Conservation (phyloP, 2,888 invertebrate species). For the Anthophora plumipes region DNA sequence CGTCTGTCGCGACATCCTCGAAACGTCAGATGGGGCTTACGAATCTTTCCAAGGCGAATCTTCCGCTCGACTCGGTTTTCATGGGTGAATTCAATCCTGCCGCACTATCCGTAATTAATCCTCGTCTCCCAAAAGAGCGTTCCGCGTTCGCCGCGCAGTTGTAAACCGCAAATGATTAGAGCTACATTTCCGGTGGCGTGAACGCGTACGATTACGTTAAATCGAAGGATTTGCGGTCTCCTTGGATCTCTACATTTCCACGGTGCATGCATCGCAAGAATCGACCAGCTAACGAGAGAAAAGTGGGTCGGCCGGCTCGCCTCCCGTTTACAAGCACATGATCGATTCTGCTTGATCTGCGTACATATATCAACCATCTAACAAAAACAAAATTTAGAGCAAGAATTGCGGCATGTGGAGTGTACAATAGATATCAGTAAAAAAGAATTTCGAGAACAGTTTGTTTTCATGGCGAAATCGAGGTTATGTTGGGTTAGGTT, state of each 20-base stretch:
- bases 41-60: slow-evolving; percentile 19
- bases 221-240: slow-evolving; percentile 57
- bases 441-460: too few species aligned
- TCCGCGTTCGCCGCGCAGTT: not conserved
- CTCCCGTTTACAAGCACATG: slow-evolving; percentile 36
- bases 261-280: slow-evolving; percentile 25
- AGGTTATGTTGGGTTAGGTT: too few species aligned
- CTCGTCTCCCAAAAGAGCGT: slow-evolving; percentile 25
- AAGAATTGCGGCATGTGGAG: too few species aligned
- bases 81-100: slow-evolving; percentile 6
- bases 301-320: slow-evolving; percentile 58
- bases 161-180: slow-evolving; percentile 50
- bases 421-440: too few species aligned
- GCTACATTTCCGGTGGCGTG: slow-evolving; percentile 38
- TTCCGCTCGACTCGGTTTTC: slow-evolving; percentile 6
- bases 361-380: too few species aligned
- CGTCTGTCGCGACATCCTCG: not conserved
- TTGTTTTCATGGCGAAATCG: too few species aligned
- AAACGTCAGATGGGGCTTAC: not conserved
- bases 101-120: slow-evolving; percentile 29
- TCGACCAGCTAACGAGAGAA: slow-evolving; percentile 18
- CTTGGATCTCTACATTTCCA: slow-evolving; percentile 30
- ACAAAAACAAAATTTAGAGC: too few species aligned
- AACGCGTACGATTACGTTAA: slow-evolving; percentile 31
- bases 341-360: slow-evolving; percentile 45